Base-by-base conservation (phyloP, 1,140 invertebrate genomes). In the Drosophila pectinifera region DNA sequence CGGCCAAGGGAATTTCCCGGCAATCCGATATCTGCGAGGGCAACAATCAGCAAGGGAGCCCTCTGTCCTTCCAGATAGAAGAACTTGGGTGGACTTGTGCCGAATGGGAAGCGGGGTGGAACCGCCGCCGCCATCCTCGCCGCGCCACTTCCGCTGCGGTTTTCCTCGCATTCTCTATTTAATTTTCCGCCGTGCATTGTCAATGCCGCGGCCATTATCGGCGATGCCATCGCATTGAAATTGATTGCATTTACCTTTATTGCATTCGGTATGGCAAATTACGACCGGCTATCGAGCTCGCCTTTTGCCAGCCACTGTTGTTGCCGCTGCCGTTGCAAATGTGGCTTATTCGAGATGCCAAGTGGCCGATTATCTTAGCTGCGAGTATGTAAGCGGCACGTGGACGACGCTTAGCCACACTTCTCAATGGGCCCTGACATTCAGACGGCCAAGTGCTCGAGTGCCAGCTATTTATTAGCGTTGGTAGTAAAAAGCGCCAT, bases 241-340 rank as follows among this genome's bases (percentile, higher is more conserved):
- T 88, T 89, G 84, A 88, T 89, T 88, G 83, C 84, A 88, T 89
- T 89, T 84, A 88, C 73, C 80, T 78, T 84, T 76, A 86, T 85
- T 86, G 84, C 80, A 80, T 80, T 80, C 43, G 26, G 42, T 49
- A 49, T 77, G 48, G 70, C 76, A 64, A 72, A 59, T 82, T 73
- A 51, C 49, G 28, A 20, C 11, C 20, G 42, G 13, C 26, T 18
- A 74, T 74, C 54, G 70, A 49, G 39, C 53, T 61, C 45, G 57
- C 54, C 56, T 28, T 51, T 49, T 24, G 43, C 38, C 24, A 34
- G 42, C 18, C 36, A 48, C 31, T 54, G 42, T 18, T 16, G 41
- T 31, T 18, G 48, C 11, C 2, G 48, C 10, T 31, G 28, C 10
- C 28, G 26, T 10, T 49, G 26, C 10, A 16, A 49, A 18, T 26